Percentiles rank a stretch among this genome's conserved stretches.
These are phyloP conservation scores for Scaptomyza pallida DNA, from an alignment of 1,140 invertebrate genomes.

Conservation along the genomic window DNA sequence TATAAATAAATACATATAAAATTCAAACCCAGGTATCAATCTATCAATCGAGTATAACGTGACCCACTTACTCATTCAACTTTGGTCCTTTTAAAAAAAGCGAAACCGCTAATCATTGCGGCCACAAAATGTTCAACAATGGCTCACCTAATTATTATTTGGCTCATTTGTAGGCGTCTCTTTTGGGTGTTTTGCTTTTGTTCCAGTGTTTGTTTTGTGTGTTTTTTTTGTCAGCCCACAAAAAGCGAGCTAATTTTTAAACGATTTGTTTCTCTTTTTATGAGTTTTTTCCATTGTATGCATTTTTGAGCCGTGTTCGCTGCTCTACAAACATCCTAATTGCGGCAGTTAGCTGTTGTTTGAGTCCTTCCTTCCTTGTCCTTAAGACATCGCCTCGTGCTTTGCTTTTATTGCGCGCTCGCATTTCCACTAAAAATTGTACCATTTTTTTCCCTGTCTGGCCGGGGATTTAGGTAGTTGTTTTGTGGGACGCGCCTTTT, in stretches of 20 bases:
- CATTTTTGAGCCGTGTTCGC: slow-evolving; percentile 37
- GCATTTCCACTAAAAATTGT: slow-evolving; percentile 80
- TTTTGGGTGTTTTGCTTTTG: slow-evolving; percentile 42
- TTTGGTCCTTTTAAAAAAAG: slow-evolving; percentile 52
- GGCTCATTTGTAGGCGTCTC: slow-evolving; percentile 65
- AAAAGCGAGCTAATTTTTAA: slow-evolving; percentile 79
- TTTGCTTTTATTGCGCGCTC: slow-evolving; percentile 68
- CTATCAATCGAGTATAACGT: no score
- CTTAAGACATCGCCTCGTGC: slow-evolving; percentile 7
- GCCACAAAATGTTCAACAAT: slow-evolving; percentile 63
- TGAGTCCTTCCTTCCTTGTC: slow-evolving; percentile 11
- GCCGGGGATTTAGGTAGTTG: slow-evolving; percentile 30
- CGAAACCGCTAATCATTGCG: slow-evolving; percentile 72
- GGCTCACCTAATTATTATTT: slow-evolving; percentile 79
- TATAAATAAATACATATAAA: no score
- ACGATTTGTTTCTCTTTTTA: slow-evolving; percentile 78
- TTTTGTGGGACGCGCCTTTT: slow-evolving; percentile 67
- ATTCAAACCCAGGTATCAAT: no score
- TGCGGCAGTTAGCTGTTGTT: slow-evolving; percentile 62
- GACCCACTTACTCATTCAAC: slow-evolving; percentile 27
- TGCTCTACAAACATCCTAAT: slow-evolving; percentile 76
- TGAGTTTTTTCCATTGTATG: slow-evolving; percentile 73
- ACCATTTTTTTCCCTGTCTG: slow-evolving; percentile 31
- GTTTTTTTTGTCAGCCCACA: slow-evolving; percentile 45
- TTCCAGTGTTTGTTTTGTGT: slow-evolving; percentile 28